phyloP scores from a whole-genome alignment of 2,888 invertebrate genomes.

The Trachelus iudaicus region DNA sequence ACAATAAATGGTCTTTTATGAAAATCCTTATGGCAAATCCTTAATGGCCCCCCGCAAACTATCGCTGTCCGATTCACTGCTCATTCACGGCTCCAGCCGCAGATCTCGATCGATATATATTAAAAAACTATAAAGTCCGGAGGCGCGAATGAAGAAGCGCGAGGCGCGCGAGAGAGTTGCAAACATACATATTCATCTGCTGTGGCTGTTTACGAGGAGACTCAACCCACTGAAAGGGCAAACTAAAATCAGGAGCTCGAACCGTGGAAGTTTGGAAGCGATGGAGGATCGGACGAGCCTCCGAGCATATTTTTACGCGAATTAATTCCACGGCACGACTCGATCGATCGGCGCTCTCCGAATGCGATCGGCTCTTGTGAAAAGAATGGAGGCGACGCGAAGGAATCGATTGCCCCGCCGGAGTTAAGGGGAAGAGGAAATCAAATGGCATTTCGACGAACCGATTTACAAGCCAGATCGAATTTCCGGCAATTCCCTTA shows the following conservation, averaged over 20 bases:
- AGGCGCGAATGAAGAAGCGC: slow-evolving; percentile 24
- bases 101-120: too few relatives aligned
- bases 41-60: too few relatives aligned
- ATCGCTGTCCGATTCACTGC: too few relatives aligned
- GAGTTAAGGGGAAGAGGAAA: too few relatives aligned
- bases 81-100: too few relatives aligned
- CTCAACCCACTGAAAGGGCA: too few relatives aligned
- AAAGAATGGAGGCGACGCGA: too few relatives aligned
- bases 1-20: neutral
- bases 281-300: slow-evolving; percentile 17
- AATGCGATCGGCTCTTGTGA: too few relatives aligned
- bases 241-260: slow-evolving; percentile 18
- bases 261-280: slow-evolving; percentile 5
- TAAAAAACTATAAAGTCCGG: neutral
- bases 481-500: too few relatives aligned
- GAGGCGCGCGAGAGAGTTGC: slow-evolving; percentile 14
- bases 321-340: slow-evolving; percentile 39
- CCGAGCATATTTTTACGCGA: slow-evolving; percentile 23
- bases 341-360: slow-evolving; percentile 23
- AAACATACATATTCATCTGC: slow-evolving; percentile 42
- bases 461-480: too few relatives aligned
- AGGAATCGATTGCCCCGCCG: too few relatives aligned
- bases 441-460: too few relatives aligned
- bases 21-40: neutral
- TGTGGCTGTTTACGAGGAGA: slow-evolving; percentile 12